Evolutionary conservation across 2,888 invertebrate genomes (phyloP).

Genomic region (Pimpla rufipes): DNA sequence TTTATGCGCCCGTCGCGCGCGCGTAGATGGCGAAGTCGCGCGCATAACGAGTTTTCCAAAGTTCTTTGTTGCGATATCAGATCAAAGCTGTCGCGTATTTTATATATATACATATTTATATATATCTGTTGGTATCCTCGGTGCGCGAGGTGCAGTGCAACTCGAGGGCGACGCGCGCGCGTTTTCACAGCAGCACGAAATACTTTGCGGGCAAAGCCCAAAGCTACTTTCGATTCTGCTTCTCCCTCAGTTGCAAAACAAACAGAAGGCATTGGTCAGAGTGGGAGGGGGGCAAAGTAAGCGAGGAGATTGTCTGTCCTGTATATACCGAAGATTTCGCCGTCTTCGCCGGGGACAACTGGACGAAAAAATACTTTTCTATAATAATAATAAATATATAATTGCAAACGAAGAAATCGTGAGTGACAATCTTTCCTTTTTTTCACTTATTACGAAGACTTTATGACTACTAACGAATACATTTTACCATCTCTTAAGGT

Average conservation of each 20-base stretch:
- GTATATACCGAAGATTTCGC: background rate
- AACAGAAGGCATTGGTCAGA: background rate
- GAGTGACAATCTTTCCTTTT: too few species aligned
- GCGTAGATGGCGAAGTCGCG: background rate
- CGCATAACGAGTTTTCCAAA: constrained; percentile 29
- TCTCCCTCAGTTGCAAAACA: background rate
- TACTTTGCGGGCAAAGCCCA: constrained; percentile 10
- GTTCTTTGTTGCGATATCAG: constrained; percentile 16
- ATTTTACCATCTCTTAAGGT: too few species aligned
- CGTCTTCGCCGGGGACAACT: too few species aligned
- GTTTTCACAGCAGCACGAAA: constrained; percentile 17
- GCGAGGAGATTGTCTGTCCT: background rate
- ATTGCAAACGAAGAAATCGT: too few species aligned
- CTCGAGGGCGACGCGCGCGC: background rate
- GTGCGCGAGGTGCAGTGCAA: too few species aligned
- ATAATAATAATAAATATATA: background rate
- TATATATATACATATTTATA: background rate
- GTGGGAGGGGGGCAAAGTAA: background rate
- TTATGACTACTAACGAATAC: too few species aligned
- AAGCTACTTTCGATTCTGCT: constrained; percentile 14
- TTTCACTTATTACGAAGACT: too few species aligned
- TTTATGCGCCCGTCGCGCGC: too few species aligned
- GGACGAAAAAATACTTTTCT: background rate
- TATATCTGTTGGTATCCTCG: background rate
- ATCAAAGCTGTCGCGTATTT: constrained; percentile 12